A percentile compares a stretch with the other conserved stretches of the same genome.
phyloP scores from a whole-genome alignment of 2,113 vertebrate species.

The Philantomba maxwellii region DNA sequence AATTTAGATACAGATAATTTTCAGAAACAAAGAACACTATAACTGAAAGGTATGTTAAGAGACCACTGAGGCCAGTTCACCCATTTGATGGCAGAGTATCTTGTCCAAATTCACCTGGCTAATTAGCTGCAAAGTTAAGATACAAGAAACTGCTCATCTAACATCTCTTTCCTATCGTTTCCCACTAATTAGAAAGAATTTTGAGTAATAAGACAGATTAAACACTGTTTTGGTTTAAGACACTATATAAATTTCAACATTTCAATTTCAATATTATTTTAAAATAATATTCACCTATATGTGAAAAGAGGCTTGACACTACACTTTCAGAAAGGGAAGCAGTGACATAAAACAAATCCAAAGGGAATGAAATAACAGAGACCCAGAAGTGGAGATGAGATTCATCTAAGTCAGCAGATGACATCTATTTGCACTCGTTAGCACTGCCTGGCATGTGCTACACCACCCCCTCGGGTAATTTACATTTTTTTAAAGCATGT shows the following conservation, averaged over 20 bases:
- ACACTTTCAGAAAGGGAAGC: conserved; percentile 14
- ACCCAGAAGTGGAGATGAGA: conserved; percentile 63
- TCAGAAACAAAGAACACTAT: background rate
- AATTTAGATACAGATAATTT: background rate
- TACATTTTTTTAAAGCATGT: conserved; percentile 79
- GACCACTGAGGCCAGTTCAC: background rate
- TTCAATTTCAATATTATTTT: too few relatives aligned
- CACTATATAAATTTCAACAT: background rate
- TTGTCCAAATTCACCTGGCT: background rate
- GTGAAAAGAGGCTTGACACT: background rate
- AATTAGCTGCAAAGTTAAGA: background rate
- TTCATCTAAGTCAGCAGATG: conserved; percentile 77
- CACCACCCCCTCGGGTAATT: conserved; percentile 85
- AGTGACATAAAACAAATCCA: conserved; percentile 38
- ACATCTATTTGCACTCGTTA: conserved; percentile 84
- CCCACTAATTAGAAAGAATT: background rate
- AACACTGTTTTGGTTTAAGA: conserved; percentile 44
- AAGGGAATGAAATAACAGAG: conserved; percentile 16
- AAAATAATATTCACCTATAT: conserved; percentile 5
- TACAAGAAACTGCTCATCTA: background rate
- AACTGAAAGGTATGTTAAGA: background rate
- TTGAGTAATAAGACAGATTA: background rate
- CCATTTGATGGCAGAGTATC: background rate
- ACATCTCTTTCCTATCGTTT: background rate
- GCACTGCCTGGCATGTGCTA: conserved; percentile 81